phyloP scores from a whole-genome alignment of 2,888 invertebrate genomes.

The Meiosimyza platycephala region DNA sequence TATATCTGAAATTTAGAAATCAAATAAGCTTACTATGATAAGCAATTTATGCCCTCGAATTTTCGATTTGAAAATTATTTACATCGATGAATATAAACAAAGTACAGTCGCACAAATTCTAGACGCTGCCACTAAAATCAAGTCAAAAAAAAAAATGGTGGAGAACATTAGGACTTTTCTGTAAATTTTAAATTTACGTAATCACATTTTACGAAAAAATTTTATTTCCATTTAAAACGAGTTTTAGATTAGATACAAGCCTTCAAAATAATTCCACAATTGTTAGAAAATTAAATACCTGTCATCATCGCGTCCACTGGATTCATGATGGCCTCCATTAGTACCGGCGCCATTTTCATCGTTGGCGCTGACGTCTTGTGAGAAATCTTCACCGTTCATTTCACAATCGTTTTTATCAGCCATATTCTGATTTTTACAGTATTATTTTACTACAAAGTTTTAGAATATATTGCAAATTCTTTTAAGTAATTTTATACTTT shows the following conservation, averaged over 20 bases:
- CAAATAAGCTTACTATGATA: no score
- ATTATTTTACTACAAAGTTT: conserved; percentile 14
- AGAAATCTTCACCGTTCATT: conserved; percentile 85
- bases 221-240: not conserved
- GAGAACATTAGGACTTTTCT: conserved; percentile 9
- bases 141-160: not conserved
- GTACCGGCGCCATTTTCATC: conserved; percentile 72
- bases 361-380: conserved; percentile 76
- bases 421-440: conserved; percentile 61
- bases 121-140: no score
- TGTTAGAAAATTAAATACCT: conserved; percentile 70
- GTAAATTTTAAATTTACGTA: conserved; percentile 55
- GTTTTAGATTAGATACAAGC: conserved; percentile 21
- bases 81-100: conserved; percentile 40
- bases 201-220: conserved; percentile 27
- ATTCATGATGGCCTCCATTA: conserved; percentile 52
- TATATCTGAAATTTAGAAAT: no score
- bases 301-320: conserved; percentile 78
- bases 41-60: no score
- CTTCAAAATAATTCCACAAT: conserved; percentile 27
- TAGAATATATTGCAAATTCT: conserved; percentile 29
- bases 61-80: no score
- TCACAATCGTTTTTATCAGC: conserved; percentile 72
- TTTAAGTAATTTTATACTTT: conserved; percentile 42
- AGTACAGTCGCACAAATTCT: conserved; percentile 58